phyloP scores from a whole-genome alignment of 2,888 invertebrate species.

The Ectropis crepuscularia region DNA sequence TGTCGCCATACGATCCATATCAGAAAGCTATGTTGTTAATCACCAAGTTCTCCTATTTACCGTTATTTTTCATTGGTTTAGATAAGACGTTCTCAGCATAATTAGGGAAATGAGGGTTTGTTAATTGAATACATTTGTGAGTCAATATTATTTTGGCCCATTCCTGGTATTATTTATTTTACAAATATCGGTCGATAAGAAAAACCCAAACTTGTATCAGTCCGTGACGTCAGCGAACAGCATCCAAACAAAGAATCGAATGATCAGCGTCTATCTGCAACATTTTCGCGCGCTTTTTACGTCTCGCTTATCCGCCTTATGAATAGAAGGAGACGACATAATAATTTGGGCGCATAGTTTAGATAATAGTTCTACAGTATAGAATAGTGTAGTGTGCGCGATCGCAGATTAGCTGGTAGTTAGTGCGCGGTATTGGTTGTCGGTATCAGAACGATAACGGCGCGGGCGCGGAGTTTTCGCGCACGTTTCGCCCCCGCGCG shows the following conservation, averaged over 20 bases:
- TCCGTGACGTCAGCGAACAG: slow-evolving; percentile 17
- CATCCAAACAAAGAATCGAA: slow-evolving; percentile 21
- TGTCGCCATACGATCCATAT: slow-evolving; percentile 7
- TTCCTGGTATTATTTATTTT: no score
- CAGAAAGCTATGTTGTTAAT: background rate
- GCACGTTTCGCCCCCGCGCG: slow-evolving; percentile 77
- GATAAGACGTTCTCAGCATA: background rate
- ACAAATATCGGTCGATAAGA: background rate
- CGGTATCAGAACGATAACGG: slow-evolving; percentile 58
- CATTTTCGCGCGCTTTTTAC: slow-evolving; percentile 15
- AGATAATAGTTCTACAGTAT: background rate
- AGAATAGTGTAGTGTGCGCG: slow-evolving; percentile 1
- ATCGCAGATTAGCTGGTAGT: slow-evolving; percentile 12
- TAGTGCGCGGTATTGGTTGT: slow-evolving; percentile 27
- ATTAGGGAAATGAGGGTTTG: background rate
- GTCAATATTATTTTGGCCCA: background rate
- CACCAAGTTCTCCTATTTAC: background rate
- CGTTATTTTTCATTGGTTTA: background rate
- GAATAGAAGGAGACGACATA: slow-evolving; percentile 26
- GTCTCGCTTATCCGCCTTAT: slow-evolving; percentile 16
- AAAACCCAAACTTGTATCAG: slow-evolving; percentile 2
- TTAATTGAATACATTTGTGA: background rate
- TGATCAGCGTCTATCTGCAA: slow-evolving; percentile 12
- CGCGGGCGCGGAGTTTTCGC: slow-evolving; percentile 81
- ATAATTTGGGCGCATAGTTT: slow-evolving; percentile 25